Base-by-base conservation (phyloP, 2,113 vertebrate genomes). In the Puma concolor region DNA sequence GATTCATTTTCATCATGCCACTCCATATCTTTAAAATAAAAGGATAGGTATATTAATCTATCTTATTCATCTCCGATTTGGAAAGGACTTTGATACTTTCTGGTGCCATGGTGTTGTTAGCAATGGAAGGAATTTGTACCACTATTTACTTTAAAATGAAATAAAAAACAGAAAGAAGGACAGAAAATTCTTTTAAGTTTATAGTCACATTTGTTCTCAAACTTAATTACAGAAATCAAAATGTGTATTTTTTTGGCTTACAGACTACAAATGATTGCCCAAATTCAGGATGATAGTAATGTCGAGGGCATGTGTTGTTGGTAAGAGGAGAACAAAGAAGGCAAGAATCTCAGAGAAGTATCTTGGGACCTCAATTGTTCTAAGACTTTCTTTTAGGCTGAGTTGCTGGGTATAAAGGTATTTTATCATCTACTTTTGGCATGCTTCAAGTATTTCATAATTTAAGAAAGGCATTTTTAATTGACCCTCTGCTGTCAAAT, bases 91-190 rank as follows among this genome's bases (percentile, higher is more conserved):
- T 81, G 63, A 72, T 67, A n/a, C 5, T 77, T 50, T 64, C 74
- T 96, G 25, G 4, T 81, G 54, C 6, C 12, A 54, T 63, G 21
- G 19, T 79, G 11, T 25, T 91, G 19, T 66, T 85, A 94, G 31
- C 7, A 96, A 36, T 52, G n/a, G 2, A 66, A 52, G 27, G 36
- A 96, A 80, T 83, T 89, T 19, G 64, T 83, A 72, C 7, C 86
- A 67, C 38, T 83, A 88, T 82, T 97, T 97, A 90, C 12, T 93
- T 71, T 86, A 44, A 93, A 95, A 57, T 71, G 15, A 95, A 38
- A 93, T 88, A 72, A 95, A 96, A 44, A 50, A 33, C 9, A 44
- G 27, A 64, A 84, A 84, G 13, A 12, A 82, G 9, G 13, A 36
- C 50, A 36, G 14, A 85, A 92, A 92, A 36, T 74, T 38, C 9